These are phyloP conservation scores for Sitta europaea DNA, from an alignment of 2,113 vertebrate genomes.

Conservation along the genomic window DNA sequence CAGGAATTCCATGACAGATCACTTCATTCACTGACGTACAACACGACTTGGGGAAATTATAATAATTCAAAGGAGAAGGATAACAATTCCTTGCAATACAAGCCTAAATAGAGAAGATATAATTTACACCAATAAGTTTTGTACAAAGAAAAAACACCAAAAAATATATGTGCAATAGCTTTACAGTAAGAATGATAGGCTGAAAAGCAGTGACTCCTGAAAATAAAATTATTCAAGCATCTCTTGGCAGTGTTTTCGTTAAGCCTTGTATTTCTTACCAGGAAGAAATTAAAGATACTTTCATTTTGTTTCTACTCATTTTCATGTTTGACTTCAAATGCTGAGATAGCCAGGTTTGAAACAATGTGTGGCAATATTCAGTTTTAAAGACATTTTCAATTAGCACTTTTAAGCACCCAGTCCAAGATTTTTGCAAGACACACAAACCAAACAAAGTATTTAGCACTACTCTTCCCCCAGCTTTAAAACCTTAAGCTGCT, in stretches of 20 bases:
- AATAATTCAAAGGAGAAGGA: slow-evolving; percentile 97
- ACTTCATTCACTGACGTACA: slow-evolving; percentile 99
- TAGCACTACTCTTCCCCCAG: not conserved
- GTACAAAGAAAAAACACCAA: not conserved
- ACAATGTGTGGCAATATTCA: not conserved
- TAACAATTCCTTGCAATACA: slow-evolving; percentile 95
- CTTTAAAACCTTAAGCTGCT: not conserved
- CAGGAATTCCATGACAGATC: slow-evolving; percentile 98
- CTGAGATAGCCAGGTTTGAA: not conserved
- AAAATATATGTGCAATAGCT: not conserved
- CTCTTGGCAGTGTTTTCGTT: not conserved
- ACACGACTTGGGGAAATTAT: slow-evolving; percentile 98
- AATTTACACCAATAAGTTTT: not conserved
- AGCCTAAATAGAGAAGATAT: slow-evolving; percentile 76
- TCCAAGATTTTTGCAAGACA: not conserved
- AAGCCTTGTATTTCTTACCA: not conserved
- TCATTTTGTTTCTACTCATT: not conserved
- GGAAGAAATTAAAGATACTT: not conserved
- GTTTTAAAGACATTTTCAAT: not conserved
- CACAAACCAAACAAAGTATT: not conserved
- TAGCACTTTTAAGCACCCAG: not conserved
- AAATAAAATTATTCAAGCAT: not conserved
- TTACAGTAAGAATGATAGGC: not conserved
- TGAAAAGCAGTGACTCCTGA: not conserved
- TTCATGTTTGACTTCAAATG: not conserved